Evolutionary conservation across 1,140 invertebrate genomes (phyloP).

Genomic region (Drosophila paulistorum): DNA sequence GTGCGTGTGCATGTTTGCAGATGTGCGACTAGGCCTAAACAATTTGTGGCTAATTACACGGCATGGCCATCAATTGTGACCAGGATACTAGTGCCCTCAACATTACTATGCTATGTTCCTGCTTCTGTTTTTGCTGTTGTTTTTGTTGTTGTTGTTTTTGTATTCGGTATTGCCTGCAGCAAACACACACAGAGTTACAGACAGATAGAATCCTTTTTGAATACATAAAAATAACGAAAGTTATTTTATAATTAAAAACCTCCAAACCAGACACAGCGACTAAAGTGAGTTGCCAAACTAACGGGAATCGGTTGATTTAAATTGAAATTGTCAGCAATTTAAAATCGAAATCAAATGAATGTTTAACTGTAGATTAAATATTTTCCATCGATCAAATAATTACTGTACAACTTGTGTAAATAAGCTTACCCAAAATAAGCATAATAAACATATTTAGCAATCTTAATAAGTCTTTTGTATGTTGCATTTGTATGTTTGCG

Average conservation of each 20-base stretch:
- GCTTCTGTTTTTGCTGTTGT: conserved; percentile 26
- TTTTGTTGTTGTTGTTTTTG: conserved; percentile 7
- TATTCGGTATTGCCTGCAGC: conserved; percentile 9
- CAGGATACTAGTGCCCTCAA: conserved; percentile 40
- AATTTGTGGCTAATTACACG: conserved; percentile 80
- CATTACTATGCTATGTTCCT: conserved; percentile 36
- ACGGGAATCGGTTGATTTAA: neutral
- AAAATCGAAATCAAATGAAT: neutral
- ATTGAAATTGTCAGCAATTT: neutral
- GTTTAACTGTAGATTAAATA: neutral
- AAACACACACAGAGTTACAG: conserved; percentile 2
- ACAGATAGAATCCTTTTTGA: neutral
- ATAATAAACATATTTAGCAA: no score
- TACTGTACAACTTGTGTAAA: neutral
- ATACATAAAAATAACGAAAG: conserved; percentile 31
- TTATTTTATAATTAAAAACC: conserved; percentile 79
- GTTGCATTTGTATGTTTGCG: no score
- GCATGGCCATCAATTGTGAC: conserved; percentile 73
- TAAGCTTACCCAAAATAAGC: neutral
- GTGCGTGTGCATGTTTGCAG: conserved; percentile 26
- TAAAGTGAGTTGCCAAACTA: neutral
- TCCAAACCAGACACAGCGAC: conserved; percentile 6
- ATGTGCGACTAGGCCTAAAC: conserved; percentile 76
- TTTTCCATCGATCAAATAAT: neutral
- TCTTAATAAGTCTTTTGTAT: no score